These are phyloP conservation scores for Odontomyia ornata DNA, from an alignment of 2,888 invertebrate species.

Conservation along the genomic window DNA sequence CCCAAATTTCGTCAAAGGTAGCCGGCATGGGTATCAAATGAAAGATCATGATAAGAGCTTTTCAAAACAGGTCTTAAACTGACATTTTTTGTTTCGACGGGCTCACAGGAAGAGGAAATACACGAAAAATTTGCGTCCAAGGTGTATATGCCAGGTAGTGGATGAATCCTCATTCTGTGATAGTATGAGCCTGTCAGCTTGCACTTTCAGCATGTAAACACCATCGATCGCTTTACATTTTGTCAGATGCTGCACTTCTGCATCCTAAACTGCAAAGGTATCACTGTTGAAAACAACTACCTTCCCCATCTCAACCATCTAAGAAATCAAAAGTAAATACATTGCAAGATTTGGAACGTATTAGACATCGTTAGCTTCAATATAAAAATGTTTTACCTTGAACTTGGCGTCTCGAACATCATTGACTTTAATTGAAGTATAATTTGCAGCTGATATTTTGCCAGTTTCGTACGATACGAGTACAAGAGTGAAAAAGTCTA, in stretches of 20 bases:
- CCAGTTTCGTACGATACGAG: neutral
- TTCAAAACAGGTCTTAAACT: no score
- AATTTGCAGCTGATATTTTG: neutral
- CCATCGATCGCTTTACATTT: neutral
- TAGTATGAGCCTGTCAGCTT: neutral
- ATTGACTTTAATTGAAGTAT: neutral
- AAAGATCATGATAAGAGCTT: no score
- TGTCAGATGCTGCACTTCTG: neutral
- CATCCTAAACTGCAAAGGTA: neutral
- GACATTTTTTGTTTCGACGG: no score
- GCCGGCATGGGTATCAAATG: no score
- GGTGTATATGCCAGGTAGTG: neutral
- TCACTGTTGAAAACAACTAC: neutral
- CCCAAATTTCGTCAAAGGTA: no score
- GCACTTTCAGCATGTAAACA: neutral
- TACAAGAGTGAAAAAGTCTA: neutral
- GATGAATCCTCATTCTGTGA: neutral
- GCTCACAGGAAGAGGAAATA: no score
- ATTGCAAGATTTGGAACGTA: neutral
- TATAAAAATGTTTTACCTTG: neutral
- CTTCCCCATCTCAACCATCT: slow-evolving; percentile 2
- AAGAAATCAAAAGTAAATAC: neutral
- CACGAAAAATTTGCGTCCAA: no score
- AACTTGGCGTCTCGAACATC: neutral
- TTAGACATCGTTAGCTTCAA: slow-evolving; percentile 1